Evolutionary conservation across 2,113 vertebrate genomes (phyloP).

Genomic region (Platycercus adscitus): DNA sequence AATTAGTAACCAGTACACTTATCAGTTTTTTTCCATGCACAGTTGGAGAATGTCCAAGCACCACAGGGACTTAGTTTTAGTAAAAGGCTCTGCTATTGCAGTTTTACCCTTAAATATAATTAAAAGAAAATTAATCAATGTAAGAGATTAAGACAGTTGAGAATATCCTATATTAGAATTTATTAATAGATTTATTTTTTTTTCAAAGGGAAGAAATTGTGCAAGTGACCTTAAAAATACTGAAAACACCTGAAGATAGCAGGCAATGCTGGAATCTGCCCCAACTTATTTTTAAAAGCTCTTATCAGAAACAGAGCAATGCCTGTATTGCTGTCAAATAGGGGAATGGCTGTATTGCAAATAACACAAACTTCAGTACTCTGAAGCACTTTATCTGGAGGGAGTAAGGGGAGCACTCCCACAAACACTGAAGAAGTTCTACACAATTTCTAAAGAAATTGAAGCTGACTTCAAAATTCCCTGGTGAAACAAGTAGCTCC

Average conservation of each 20-base stretch:
- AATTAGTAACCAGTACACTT: background rate
- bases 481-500: background rate
- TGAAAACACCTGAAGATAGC: background rate
- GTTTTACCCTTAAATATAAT: background rate
- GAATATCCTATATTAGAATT: background rate
- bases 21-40: background rate
- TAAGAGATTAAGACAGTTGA: background rate
- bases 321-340: background rate
- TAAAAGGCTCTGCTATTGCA: background rate
- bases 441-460: background rate
- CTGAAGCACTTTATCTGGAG: background rate
- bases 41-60: background rate
- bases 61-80: background rate
- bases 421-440: background rate
- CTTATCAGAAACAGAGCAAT: background rate
- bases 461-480: background rate
- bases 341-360: background rate
- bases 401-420: background rate
- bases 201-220: background rate
- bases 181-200: background rate
- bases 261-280: background rate
- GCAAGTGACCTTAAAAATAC: background rate
- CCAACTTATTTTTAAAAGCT: background rate
- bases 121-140: background rate
- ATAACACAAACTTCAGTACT: background rate